phyloP scores from a whole-genome alignment of 2,888 invertebrate species.

The Acanthoscelides obtectus region DNA sequence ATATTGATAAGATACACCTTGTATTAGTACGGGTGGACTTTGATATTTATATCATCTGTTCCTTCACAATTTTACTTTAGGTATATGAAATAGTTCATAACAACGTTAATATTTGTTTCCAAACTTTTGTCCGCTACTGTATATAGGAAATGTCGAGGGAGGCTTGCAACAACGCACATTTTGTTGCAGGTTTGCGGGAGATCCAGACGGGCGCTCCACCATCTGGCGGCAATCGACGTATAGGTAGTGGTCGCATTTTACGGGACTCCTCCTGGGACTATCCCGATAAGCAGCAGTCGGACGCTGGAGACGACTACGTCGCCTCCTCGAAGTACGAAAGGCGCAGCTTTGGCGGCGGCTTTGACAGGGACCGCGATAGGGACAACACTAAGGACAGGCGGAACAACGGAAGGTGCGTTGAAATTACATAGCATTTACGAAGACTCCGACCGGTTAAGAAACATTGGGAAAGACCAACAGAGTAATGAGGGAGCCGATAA shows the following conservation, averaged over 20 bases:
- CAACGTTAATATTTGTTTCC: too few species aligned
- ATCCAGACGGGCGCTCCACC: conserved; percentile 19
- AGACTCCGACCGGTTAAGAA: too few species aligned
- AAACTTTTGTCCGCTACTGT: too few species aligned
- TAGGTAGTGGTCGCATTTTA: conserved; percentile 82
- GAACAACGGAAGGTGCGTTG: conserved; percentile 29
- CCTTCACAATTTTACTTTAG: too few species aligned
- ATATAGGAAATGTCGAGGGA: too few species aligned
- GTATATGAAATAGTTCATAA: too few species aligned
- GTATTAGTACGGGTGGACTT: too few species aligned
- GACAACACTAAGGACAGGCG: conserved; percentile 29
- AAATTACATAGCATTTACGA: conserved; percentile 2
- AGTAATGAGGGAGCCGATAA: background rate
- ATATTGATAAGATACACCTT: too few species aligned
- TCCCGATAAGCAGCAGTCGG: conserved; percentile 25
- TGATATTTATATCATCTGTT: too few species aligned
- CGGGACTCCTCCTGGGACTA: conserved; percentile 41
- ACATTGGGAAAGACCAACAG: background rate
- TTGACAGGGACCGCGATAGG: conserved; percentile 34
- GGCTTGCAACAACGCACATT: background rate
- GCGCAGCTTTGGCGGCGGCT: conserved; percentile 38
- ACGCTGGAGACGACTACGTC: conserved; percentile 24
- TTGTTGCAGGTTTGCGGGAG: conserved; percentile 27
- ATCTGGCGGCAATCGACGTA: conserved; percentile 52
- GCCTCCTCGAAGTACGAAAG: conserved; percentile 22